Percentiles rank a stretch among this genome's conserved stretches.
Evolutionary conservation across 2,888 invertebrate genomes (phyloP).

Genomic region (Plagodis pulveraria): DNA sequence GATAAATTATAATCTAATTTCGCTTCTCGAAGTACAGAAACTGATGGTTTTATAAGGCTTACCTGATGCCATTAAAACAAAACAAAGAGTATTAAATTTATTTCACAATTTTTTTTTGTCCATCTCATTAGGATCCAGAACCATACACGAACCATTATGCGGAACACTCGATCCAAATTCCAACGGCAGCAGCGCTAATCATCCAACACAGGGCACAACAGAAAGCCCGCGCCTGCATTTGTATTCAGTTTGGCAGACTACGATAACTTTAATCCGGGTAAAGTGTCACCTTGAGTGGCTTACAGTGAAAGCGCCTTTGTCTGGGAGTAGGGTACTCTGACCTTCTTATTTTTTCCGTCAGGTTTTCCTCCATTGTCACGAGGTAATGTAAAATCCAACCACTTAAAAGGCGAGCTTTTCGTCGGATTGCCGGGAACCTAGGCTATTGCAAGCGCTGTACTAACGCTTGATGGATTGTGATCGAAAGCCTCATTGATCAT

Average conservation of each 20-base stretch:
- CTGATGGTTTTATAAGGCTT: too few species aligned
- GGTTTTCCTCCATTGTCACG: conserved; percentile 72
- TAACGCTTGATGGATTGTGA: conserved; percentile 76
- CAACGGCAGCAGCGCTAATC: conserved; percentile 47
- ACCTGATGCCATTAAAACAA: too few species aligned
- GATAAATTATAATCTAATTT: too few species aligned
- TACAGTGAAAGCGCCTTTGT: conserved; percentile 79
- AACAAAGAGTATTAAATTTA: not conserved
- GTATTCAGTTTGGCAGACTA: conserved; percentile 82
- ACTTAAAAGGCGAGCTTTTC: conserved; percentile 66
- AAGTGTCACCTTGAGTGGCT: conserved; percentile 83
- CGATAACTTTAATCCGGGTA: conserved; percentile 83
- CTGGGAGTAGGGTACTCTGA: conserved; percentile 71
- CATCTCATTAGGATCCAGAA: conserved; percentile 11
- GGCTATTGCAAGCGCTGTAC: conserved; percentile 52
- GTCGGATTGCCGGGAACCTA: conserved; percentile 60
- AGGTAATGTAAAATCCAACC: conserved; percentile 70
- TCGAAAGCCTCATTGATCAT: conserved; percentile 77
- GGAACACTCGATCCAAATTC: conserved; percentile 25
- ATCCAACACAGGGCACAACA: conserved; percentile 55
- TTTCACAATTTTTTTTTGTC: not conserved
- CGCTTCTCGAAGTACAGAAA: too few species aligned
- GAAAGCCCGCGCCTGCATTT: conserved; percentile 65
- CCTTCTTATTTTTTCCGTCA: conserved; percentile 78
- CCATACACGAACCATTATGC: conserved; percentile 10